A percentile compares a stretch with the other conserved stretches of the same genome.
Evolutionary conservation across 2,888 invertebrate species (phyloP).

Genomic region (Eristalis intricaria): DNA sequence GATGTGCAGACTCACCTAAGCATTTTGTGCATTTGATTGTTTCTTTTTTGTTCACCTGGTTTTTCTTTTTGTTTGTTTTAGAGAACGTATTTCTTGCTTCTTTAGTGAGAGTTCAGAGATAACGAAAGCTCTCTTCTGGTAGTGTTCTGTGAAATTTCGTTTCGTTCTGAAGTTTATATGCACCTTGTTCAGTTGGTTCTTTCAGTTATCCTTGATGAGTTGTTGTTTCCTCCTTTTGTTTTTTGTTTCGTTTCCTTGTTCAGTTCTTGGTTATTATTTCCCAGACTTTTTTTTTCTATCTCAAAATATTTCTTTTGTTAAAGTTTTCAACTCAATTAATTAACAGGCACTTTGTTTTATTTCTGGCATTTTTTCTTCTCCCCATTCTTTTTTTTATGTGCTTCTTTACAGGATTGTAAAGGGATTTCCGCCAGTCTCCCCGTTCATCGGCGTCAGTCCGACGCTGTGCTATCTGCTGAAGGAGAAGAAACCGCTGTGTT

Average conservation of each 20-base stretch:
- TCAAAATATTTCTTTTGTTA: slow-evolving; percentile 32
- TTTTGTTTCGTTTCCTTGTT: slow-evolving; percentile 10
- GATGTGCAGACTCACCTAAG: slow-evolving; percentile 32
- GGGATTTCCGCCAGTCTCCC: slow-evolving; percentile 97
- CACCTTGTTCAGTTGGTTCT: slow-evolving; percentile 43
- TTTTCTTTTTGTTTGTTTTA: slow-evolving; percentile 14
- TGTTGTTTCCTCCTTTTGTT: background rate
- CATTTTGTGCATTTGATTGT: slow-evolving; percentile 17
- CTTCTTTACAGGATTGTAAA: slow-evolving; percentile 90
- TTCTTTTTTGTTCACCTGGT: background rate
- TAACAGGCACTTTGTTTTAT: background rate
- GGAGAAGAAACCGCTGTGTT: slow-evolving; percentile 97
- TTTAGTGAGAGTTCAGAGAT: slow-evolving; percentile 21
- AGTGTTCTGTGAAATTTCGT: slow-evolving; percentile 17
- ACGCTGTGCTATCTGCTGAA: slow-evolving; percentile 97
- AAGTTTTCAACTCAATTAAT: slow-evolving; percentile 37
- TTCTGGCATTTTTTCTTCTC: slow-evolving; percentile 9
- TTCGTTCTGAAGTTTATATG: slow-evolving; percentile 42
- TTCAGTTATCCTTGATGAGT: slow-evolving; percentile 13
- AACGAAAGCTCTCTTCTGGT: slow-evolving; percentile 8
- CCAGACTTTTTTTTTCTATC: slow-evolving; percentile 19
- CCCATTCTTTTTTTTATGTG: slow-evolving; percentile 1
- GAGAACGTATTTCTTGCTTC: slow-evolving; percentile 41
- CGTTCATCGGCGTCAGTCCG: slow-evolving; percentile 99
- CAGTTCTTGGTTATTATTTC: slow-evolving; percentile 32